Evolutionary conservation across 2,888 invertebrate species (phyloP).

Genomic region (Alloscopus bannaensis): DNA sequence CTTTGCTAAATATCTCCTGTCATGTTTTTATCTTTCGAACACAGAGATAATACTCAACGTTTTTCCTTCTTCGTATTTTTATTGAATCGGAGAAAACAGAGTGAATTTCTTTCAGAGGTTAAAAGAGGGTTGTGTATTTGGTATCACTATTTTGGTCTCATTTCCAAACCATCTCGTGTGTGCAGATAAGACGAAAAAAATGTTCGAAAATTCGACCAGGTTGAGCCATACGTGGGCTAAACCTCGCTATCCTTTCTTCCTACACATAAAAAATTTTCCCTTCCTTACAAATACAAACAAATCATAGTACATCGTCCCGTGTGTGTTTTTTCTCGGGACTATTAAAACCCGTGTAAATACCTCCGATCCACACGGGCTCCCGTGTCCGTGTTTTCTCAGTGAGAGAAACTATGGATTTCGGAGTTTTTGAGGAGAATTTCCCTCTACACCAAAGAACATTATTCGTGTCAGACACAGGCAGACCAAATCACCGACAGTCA

Average conservation of each 20-base stretch:
- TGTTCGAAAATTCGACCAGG: conserved; percentile 38
- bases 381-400: no score
- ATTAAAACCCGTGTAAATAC: conserved; percentile 56
- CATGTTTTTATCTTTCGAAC: conserved; percentile 28
- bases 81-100: neutral
- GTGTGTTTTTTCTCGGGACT: neutral
- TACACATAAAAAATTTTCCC: conserved; percentile 17
- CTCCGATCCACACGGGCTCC: no score
- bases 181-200: conserved; percentile 20
- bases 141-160: neutral
- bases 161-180: neutral
- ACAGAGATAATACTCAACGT: conserved; percentile 12
- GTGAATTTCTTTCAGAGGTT: neutral
- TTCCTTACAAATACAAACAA: conserved; percentile 44
- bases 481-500: conserved; percentile 23
- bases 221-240: conserved; percentile 50
- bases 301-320: conserved; percentile 41
- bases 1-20: conserved; percentile 43
- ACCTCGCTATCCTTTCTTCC: conserved; percentile 24
- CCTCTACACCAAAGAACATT: no score
- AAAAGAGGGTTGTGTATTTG: neutral
- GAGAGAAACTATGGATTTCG: no score
- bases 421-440: no score
- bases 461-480: conserved; percentile 22
- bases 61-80: conserved; percentile 24